Conservation (phyloP, 2,113 vertebrate species). For the Xiphophorus couchianus region DNA sequence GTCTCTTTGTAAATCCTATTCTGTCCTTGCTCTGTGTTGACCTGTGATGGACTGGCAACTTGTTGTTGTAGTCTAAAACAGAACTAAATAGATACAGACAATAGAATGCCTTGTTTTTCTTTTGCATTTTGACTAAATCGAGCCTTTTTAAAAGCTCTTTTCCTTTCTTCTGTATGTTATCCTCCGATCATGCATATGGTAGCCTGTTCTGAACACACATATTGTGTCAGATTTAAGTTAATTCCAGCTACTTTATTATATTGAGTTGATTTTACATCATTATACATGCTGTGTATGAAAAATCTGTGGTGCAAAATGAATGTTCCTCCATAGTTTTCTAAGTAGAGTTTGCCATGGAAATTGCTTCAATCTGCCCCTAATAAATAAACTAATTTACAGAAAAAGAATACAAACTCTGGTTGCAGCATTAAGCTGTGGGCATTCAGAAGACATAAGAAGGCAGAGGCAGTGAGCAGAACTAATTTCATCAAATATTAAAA, state of each 20-base stretch:
- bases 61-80: too few relatives aligned
- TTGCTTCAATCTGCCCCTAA: slow-evolving; percentile 36
- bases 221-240: background rate
- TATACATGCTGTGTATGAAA: background rate
- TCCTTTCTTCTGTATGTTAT: too few relatives aligned
- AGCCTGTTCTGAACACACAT: too few relatives aligned
- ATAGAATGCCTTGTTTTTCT: too few relatives aligned
- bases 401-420: slow-evolving; percentile 15
- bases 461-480: slow-evolving; percentile 77
- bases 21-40: too few relatives aligned
- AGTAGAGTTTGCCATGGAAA: slow-evolving; percentile 9
- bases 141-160: too few relatives aligned
- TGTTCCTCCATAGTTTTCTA: background rate
- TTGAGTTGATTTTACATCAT: too few relatives aligned
- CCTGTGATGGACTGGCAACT: too few relatives aligned
- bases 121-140: too few relatives aligned
- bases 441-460: slow-evolving; percentile 52
- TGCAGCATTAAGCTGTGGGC: slow-evolving; percentile 42
- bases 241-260: background rate
- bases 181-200: too few relatives aligned
- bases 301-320: background rate
- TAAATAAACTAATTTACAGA: slow-evolving; percentile 37
- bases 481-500: slow-evolving; percentile 85
- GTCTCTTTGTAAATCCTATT: too few relatives aligned
- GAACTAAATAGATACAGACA: too few relatives aligned